phyloP scores from a whole-genome alignment of 2,888 invertebrate genomes.

The Monoplex corrugatus region DNA sequence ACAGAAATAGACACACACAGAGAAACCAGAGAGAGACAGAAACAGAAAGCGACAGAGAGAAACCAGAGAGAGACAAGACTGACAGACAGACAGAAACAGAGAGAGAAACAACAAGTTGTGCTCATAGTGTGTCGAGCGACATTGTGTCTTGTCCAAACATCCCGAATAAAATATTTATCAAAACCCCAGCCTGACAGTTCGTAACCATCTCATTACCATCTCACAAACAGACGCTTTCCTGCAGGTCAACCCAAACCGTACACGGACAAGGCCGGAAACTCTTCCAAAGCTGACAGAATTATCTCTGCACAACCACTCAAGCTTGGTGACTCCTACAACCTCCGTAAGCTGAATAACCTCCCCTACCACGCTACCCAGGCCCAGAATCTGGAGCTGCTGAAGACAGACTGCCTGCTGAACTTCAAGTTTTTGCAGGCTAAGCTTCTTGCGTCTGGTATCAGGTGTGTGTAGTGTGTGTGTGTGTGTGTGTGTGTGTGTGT shows the following conservation, averaged over 20 bases:
- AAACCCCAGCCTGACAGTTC: no score
- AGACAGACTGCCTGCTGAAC: conserved; percentile 73
- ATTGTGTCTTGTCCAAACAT: no score
- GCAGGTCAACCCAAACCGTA: conserved; percentile 74
- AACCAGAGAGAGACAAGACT: no score
- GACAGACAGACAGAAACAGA: no score
- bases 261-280: conserved; percentile 63
- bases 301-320: conserved; percentile 71
- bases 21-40: no score
- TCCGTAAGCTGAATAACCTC: conserved; percentile 73
- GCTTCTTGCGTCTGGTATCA: conserved; percentile 65
- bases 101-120: no score
- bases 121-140: no score
- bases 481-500: neutral
- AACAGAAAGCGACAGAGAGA: no score
- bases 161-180: no score
- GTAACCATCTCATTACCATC: no score
- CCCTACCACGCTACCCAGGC: conserved; percentile 71
- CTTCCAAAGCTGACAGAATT: conserved; percentile 64
- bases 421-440: conserved; percentile 72
- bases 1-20: no score
- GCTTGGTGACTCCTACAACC: conserved; percentile 70
- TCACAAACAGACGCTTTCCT: no score
- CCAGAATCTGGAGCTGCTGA: conserved; percentile 62
- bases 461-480: conserved; percentile 56